These are phyloP conservation scores for Gila orcuttii DNA, from an alignment of 2,113 vertebrate genomes.

Conservation along the genomic window DNA sequence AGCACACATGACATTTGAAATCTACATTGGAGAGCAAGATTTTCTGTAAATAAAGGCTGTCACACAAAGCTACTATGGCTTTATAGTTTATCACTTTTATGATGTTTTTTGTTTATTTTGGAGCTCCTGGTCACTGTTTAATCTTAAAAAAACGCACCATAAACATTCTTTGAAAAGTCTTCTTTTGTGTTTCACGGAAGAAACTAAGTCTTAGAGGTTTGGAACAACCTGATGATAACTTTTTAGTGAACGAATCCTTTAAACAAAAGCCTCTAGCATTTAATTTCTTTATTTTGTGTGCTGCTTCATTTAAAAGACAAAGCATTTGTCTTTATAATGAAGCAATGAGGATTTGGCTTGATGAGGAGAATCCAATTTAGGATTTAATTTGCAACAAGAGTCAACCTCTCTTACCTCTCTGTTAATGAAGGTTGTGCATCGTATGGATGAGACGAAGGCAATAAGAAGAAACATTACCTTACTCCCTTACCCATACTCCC, in stretches of 20 bases:
- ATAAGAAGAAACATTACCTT: conserved; percentile 33
- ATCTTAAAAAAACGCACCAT: not conserved
- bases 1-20: not conserved
- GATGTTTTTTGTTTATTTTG: not conserved
- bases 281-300: not conserved
- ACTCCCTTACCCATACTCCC: conserved; percentile 1
- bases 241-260: not conserved
- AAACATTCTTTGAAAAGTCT: not conserved
- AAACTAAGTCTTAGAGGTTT: not conserved
- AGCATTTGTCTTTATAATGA: conserved; percentile 57
- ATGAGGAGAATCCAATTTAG: conserved; percentile 40
- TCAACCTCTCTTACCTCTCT: conserved; percentile 51
- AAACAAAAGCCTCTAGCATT: conserved; percentile 18
- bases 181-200: not conserved
- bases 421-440: conserved; percentile 27
- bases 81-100: not conserved
- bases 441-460: conserved; percentile 3
- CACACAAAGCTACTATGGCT: not conserved
- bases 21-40: not conserved
- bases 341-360: conserved; percentile 43
- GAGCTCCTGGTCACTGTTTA: not conserved
- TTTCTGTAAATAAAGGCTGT: not conserved
- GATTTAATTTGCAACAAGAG: conserved; percentile 45
- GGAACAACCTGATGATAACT: not conserved
- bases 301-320: not conserved